Conservation (phyloP, 2,797 vertebrate species). For the Notoglanidium macrostoma region DNA sequence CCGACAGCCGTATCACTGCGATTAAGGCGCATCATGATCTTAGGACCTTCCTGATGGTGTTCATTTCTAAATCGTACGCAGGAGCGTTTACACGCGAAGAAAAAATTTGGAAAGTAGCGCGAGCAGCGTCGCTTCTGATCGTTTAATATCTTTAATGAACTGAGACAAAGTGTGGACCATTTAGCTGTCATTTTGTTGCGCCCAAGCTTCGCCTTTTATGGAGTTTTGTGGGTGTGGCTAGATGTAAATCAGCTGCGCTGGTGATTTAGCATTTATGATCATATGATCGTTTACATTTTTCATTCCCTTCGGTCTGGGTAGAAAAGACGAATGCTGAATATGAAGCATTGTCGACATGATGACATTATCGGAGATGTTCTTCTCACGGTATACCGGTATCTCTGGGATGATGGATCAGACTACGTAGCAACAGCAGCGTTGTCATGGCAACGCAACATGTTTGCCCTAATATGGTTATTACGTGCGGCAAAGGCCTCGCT, state of each 20-base stretch:
- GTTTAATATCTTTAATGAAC: too few relatives aligned
- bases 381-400: background rate
- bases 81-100: too few relatives aligned
- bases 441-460: constrained; percentile 24
- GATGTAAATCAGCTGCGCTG: background rate
- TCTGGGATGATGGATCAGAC: background rate
- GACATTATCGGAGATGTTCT: background rate
- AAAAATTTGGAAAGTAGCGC: too few relatives aligned
- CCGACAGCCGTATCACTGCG: too few relatives aligned
- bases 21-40: too few relatives aligned
- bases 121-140: too few relatives aligned
- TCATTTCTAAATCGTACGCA: too few relatives aligned
- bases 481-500: background rate
- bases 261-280: background rate
- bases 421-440: background rate
- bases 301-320: too few relatives aligned
- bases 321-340: too few relatives aligned
- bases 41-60: too few relatives aligned
- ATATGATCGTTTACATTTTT: background rate
- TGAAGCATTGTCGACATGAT: background rate
- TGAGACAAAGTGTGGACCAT: background rate
- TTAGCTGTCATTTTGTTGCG: background rate
- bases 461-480: background rate
- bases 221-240: too few relatives aligned
- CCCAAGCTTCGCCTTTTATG: background rate